phyloP scores from a whole-genome alignment of 1,140 invertebrate genomes.

The Druon quercuslanigerum region DNA sequence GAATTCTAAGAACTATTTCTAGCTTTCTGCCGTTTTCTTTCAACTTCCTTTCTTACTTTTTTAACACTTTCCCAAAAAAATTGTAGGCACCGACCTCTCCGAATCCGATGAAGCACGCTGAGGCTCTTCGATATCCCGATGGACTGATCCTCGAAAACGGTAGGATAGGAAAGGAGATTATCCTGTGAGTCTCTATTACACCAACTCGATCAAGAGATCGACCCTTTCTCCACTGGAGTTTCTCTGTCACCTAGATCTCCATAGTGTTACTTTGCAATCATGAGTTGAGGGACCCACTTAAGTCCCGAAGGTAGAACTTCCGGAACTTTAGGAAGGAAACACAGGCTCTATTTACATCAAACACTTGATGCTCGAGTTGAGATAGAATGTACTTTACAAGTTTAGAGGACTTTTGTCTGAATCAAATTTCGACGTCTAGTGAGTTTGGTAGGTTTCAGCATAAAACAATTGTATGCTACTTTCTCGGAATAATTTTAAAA shows the following conservation, averaged over 20 bases:
- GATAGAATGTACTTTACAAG: slow-evolving; percentile 6
- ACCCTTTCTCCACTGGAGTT: neutral
- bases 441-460: neutral
- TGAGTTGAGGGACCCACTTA: neutral
- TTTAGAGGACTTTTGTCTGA: slow-evolving; percentile 39
- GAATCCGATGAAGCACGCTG: neutral
- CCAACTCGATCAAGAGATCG: neutral
- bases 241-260: neutral
- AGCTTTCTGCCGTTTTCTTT: neutral
- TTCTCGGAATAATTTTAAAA: too few relatives aligned
- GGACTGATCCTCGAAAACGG: slow-evolving; percentile 39
- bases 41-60: slow-evolving; percentile 4
- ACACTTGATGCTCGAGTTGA: slow-evolving; percentile 16
- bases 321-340: slow-evolving; percentile 26
- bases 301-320: slow-evolving; percentile 6
- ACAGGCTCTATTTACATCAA: slow-evolving; percentile 14
- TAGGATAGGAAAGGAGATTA: neutral
- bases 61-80: slow-evolving; percentile 36
- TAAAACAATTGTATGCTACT: neutral
- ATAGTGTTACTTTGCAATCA: neutral
- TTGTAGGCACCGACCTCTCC: neutral
- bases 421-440: slow-evolving; percentile 48
- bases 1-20: neutral
- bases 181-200: neutral
- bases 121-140: slow-evolving; percentile 40